These are phyloP conservation scores for Mythimna lalbum DNA, from an alignment of 2,888 invertebrate species.

Conservation along the genomic window DNA sequence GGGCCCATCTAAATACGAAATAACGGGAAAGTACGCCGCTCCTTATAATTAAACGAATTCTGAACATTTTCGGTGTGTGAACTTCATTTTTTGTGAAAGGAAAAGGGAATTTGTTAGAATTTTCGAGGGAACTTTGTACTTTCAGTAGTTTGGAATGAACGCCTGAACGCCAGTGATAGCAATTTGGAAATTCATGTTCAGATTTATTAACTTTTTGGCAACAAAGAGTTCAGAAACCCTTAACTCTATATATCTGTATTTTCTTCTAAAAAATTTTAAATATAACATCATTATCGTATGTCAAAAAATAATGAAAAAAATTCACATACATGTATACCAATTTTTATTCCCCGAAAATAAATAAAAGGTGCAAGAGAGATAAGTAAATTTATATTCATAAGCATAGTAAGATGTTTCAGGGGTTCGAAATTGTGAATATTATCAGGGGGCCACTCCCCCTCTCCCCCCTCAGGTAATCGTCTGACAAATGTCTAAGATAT, in stretches of 20 bases:
- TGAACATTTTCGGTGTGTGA: conserved; percentile 62
- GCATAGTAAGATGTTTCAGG: conserved; percentile 78
- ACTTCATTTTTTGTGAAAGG: conserved; percentile 56
- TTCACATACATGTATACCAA: conserved; percentile 43
- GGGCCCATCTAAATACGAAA: conserved; percentile 65
- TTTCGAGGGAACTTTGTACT: conserved; percentile 28
- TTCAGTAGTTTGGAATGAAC: conserved; percentile 26
- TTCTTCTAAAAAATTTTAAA: not conserved
- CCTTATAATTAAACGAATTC: conserved; percentile 67
- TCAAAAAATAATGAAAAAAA: conserved; percentile 1
- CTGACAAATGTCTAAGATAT: conserved; percentile 90
- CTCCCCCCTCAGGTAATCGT: conserved; percentile 87
- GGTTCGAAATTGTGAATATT: conserved; percentile 84
- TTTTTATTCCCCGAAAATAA: conserved; percentile 63
- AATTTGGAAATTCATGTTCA: conserved; percentile 13
- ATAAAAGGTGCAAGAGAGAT: conserved; percentile 74
- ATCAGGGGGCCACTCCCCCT: conserved; percentile 72
- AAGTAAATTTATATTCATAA: conserved; percentile 87
- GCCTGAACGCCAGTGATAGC: conserved; percentile 23
- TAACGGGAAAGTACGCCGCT: conserved; percentile 57
- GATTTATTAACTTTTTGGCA: not conserved
- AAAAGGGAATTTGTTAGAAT: conserved; percentile 34
- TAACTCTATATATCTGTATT: not conserved
- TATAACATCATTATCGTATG: not conserved
- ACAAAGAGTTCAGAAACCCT: not conserved